Base-by-base conservation (phyloP, 2,888 invertebrate genomes). In the Ypsolopha sequella region DNA sequence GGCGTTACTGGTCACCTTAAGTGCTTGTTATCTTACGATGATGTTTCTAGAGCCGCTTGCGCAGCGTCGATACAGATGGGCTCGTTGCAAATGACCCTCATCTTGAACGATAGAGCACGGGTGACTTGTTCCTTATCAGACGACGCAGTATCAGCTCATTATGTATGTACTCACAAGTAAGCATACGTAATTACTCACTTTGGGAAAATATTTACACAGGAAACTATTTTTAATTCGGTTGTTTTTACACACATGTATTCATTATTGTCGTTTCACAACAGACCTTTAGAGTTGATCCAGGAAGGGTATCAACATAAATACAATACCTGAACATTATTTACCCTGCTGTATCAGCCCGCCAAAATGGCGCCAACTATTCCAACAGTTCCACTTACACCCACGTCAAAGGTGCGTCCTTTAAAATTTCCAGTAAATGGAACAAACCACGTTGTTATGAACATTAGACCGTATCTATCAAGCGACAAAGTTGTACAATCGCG, bases 91-190 rank as follows among this genome's bases (percentile, higher is more conserved):
- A 62, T 63, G 82, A 78, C 85, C 85, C 84, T 82, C 80, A 74
- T 81, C 85, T 85, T 85, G 85, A 85, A 84, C 82, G 84, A 82
- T 84, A 80, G 68, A 61, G 56, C 47, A 36, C 47, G 47, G 36
- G 36, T 7, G 11, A 7, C n/a, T 10, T 2, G 43, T 46, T 46
- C 46, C 46, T 46, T 46, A 46, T 46, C 46, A 35, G 34, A 33
- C 44, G 24, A 24, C 24, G 24, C 24, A 24, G 2, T 24, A 24
- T 24, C 24, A 24, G 24, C 24, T 24, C 24, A 24, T 24, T 24
- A 24, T 24, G 24, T 24, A 24, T 24, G 24, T 24, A 24, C 24
- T 4, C 24, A 24, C 24, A 4, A 24, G 24, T 4, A 24, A 24
- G 24, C 4, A 24, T 24, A 4, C 24, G 24, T 24, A 24, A 24